A percentile compares a stretch with the other conserved stretches of the same genome.
Conservation (phyloP, 2,797 vertebrate species). For the Gobio occitaniae region DNA sequence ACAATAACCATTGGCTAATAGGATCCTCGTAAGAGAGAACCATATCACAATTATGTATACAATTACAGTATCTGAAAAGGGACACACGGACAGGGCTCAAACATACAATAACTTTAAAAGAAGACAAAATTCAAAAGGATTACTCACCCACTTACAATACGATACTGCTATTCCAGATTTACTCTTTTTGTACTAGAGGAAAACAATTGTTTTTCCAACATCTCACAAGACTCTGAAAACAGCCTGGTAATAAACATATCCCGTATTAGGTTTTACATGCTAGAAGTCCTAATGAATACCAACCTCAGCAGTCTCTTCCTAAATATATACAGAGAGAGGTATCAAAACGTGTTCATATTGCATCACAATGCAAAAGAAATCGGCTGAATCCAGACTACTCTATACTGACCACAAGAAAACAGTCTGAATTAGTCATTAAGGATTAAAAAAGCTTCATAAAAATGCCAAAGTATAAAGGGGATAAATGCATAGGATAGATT, state of each 20-base stretch:
- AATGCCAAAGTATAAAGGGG: conserved; percentile 3
- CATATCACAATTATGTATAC: neutral
- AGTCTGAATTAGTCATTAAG: conserved; percentile 33
- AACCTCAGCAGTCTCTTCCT: neutral
- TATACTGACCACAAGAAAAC: conserved; percentile 38
- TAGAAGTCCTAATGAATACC: neutral
- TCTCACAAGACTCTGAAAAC: neutral
- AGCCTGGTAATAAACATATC: neutral
- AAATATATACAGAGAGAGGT: conserved; percentile 15
- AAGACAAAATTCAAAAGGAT: neutral
- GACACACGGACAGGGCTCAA: neutral
- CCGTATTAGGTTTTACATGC: neutral
- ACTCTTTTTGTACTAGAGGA: conserved; percentile 1
- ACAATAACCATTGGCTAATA: conserved; percentile 15
- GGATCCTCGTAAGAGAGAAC: neutral
- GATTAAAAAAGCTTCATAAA: conserved; percentile 40
- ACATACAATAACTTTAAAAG: conserved; percentile 5
- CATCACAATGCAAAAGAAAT: conserved; percentile 40
- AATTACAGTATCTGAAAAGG: conserved; percentile 20
- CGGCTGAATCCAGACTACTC: conserved; percentile 17
- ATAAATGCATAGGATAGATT: conserved; percentile 4
- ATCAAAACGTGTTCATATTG: conserved; percentile 28
- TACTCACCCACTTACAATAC: neutral
- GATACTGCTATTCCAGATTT: neutral
- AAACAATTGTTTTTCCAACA: neutral